Percentiles rank a stretch among this genome's conserved stretches.
phyloP scores from a whole-genome alignment of 2,797 vertebrate species.

The Euphonia xanthogaster region DNA sequence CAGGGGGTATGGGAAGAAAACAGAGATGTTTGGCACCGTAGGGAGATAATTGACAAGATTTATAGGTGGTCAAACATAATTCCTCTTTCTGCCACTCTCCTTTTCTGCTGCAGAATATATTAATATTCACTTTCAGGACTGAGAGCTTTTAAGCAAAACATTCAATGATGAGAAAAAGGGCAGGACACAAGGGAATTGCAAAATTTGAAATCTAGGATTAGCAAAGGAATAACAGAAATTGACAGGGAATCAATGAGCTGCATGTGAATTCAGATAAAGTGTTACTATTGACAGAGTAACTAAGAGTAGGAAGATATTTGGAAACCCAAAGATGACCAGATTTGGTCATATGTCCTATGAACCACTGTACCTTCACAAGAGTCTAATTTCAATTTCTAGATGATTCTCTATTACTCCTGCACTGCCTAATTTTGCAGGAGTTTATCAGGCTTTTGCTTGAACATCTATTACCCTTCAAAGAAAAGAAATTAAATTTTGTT shows the following conservation, averaged over 20 bases:
- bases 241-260: not conserved
- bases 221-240: not conserved
- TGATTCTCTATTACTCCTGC: not conserved
- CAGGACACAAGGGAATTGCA: not conserved
- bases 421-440: not conserved
- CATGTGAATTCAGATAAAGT: not conserved
- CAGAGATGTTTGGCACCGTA: accelerated
- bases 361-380: not conserved
- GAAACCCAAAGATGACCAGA: not conserved
- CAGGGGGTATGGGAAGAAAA: not conserved
- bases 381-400: not conserved
- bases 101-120: not conserved
- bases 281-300: not conserved
- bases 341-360: not conserved
- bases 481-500: not conserved
- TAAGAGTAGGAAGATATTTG: not conserved
- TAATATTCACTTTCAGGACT: not conserved
- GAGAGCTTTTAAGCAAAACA: not conserved
- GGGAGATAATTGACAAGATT: not conserved
- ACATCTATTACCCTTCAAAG: not conserved
- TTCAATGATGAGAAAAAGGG: not conserved
- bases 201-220: not conserved
- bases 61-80: not conserved
- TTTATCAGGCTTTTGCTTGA: not conserved
- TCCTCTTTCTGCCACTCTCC: not conserved